A percentile compares a stretch with the other conserved stretches of the same genome.
Conservation (phyloP, 1,140 invertebrate genomes). For the Gryllus bimaculatus region DNA sequence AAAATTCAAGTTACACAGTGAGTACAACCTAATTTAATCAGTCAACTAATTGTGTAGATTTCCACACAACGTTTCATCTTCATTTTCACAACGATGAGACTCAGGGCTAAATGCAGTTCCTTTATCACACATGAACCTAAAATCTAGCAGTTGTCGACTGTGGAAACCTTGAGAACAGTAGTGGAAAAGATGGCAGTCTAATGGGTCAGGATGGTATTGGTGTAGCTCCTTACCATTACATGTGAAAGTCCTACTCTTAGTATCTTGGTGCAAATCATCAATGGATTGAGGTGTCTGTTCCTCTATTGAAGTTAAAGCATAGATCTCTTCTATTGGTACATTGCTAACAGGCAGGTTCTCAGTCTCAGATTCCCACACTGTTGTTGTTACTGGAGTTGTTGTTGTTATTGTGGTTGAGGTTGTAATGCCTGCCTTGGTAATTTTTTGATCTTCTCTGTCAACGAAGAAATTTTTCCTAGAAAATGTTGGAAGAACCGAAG, state of each 20-base stretch:
- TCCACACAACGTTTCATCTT: not conserved
- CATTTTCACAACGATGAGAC: slow-evolving; percentile 39
- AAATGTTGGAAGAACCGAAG: not conserved
- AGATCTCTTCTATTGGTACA: not conserved
- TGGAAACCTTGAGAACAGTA: slow-evolving; percentile 49
- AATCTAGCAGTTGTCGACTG: slow-evolving; percentile 43
- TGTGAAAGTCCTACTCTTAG: slow-evolving; percentile 34
- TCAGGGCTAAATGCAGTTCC: slow-evolving; percentile 44
- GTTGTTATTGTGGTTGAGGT: not conserved
- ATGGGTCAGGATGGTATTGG: slow-evolving; percentile 45
- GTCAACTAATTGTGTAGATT: not conserved
- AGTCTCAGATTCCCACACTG: not conserved
- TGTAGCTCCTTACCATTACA: slow-evolving; percentile 45
- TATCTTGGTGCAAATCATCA: slow-evolving; percentile 21
- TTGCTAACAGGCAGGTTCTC: not conserved
- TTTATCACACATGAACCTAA: slow-evolving; percentile 48
- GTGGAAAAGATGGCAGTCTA: slow-evolving; percentile 48
- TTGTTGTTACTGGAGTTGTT: not conserved
- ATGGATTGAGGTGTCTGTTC: not conserved
- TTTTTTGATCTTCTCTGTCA: not conserved
- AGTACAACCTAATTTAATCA: not conserved
- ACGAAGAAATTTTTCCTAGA: not conserved
- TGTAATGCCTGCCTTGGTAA: not conserved
- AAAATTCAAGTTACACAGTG: no score
- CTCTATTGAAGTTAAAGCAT: not conserved